Evolutionary conservation across 1,140 invertebrate genomes (phyloP).

Genomic region (Tyrophagus putrescentiae): DNA sequence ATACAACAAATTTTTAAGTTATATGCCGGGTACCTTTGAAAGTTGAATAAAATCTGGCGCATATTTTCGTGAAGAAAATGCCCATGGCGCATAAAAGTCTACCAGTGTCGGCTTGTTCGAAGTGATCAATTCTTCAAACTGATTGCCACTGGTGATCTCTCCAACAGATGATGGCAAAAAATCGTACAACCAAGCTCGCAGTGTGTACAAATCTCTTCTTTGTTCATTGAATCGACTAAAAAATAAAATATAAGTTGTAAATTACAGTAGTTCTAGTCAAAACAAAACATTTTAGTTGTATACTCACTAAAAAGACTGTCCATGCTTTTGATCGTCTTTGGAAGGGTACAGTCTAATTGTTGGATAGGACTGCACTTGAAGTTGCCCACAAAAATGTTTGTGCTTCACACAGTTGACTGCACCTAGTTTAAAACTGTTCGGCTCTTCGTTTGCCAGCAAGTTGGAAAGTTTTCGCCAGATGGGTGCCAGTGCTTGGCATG

Average conservation of each 20-base stretch:
- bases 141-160: conserved; percentile 32
- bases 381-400: conserved; percentile 40
- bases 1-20: too few relatives aligned
- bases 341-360: conserved; percentile 51
- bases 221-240: conserved; percentile 45
- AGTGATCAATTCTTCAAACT: conserved; percentile 35
- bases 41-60: conserved; percentile 51
- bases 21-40: conserved; percentile 40
- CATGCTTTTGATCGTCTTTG: conserved; percentile 36
- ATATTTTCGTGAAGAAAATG: conserved; percentile 52
- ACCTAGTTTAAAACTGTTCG: conserved; percentile 43
- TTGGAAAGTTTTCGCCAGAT: conserved; percentile 47
- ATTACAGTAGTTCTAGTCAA: conserved; percentile 17
- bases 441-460: conserved; percentile 19
- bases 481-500: conserved; percentile 47
- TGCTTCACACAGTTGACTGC: conserved; percentile 51
- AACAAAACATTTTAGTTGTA: conserved; percentile 17
- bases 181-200: conserved; percentile 45
- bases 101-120: conserved; percentile 44
- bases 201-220: conserved; percentile 42
- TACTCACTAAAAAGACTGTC: neutral
- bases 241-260: conserved; percentile 25
- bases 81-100: conserved; percentile 61
- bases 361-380: conserved; percentile 51
- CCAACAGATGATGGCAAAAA: conserved; percentile 42